A percentile compares a stretch with the other conserved stretches of the same genome.
phyloP scores from a whole-genome alignment of 2,113 vertebrate genomes.

The Nanorana parkeri region DNA sequence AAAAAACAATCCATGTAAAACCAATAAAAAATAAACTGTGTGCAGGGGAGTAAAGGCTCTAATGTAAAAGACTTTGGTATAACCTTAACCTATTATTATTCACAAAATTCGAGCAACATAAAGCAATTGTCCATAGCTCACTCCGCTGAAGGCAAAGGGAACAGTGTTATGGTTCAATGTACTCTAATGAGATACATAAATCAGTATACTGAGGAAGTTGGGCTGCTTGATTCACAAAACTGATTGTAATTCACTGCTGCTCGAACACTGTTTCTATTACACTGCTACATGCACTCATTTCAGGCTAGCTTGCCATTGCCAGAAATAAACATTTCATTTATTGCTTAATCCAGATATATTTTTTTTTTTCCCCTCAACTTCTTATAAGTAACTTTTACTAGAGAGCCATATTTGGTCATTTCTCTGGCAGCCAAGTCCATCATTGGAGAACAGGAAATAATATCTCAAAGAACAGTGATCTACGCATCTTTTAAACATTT shows the following conservation, averaged over 20 bases:
- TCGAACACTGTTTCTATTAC: not conserved
- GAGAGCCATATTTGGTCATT: slow-evolving; percentile 39
- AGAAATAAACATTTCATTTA: slow-evolving; percentile 24
- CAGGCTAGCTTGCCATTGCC: not conserved
- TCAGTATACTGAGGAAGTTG: slow-evolving; percentile 5
- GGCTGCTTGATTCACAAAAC: slow-evolving; percentile 16
- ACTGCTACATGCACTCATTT: not conserved
- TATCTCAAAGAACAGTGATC: slow-evolving; percentile 2
- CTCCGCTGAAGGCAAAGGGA: not conserved
- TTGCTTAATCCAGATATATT: slow-evolving; percentile 4
- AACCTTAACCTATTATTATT: not conserved
- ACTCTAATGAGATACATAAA: slow-evolving; percentile 19
- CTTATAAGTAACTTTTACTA: slow-evolving; percentile 2
- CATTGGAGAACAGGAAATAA: slow-evolving; percentile 15
- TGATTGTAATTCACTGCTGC: not conserved
- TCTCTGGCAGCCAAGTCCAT: slow-evolving; percentile 1
- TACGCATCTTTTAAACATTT: not conserved
- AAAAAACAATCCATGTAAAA: too few relatives aligned
- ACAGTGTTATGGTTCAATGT: slow-evolving; percentile 5
- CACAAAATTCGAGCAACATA: not conserved
- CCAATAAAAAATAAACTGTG: too few relatives aligned
- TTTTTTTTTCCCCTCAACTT: not conserved
- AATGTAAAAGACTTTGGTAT: not conserved
- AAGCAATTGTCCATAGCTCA: slow-evolving; percentile 34
- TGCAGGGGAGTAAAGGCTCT: not conserved